Base-by-base conservation (phyloP, 2,113 vertebrate species). In the Bungarus multicinctus region DNA sequence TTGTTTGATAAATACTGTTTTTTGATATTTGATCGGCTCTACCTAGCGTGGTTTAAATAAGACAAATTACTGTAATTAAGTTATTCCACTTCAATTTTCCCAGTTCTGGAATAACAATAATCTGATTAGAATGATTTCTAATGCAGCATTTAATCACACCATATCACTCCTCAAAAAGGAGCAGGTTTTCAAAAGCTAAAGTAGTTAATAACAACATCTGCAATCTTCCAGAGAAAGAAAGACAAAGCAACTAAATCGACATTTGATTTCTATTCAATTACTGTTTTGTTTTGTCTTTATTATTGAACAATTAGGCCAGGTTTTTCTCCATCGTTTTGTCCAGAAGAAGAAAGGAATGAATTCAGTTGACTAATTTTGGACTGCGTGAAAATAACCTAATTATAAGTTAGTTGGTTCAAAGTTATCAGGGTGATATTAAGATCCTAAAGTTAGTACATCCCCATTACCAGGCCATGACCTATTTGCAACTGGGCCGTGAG, bases 11-110 rank as follows among this genome's bases (percentile, higher is more conserved):
- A 93, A 93, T 90, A 93, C 47, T 90, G 87, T 87, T 93, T 86
- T 85, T 87, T 39, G 55, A 90, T 93, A 90, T 90, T 93, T 93
- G 92, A 93, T 93, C 74, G 87, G 81, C 55, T 93, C n/a, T 86
- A 93, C 54, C 88, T 93, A 87, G 54, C 81, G 57, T 85, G 69
- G 52, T 93, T 90, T 93, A 93, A 93, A 93, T 93, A 81, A 93
- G 92, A 93, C 55, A 93, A 91, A 93, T 93, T 90, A 81, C 89
- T 74, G 58, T 87, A 93, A 93, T 93, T 93, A 91, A 87, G 57
- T 88, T 93, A 93, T 81, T 91, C 25, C 55, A 74, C 85, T 74
- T 87, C 47, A 88, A 93, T 91, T 91, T 88, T 91, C 92, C 85
- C 85, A 91, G 10, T 91, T 93, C 85, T 64, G 60, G 89, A 85